Evolutionary conservation across 1,140 invertebrate species (phyloP), one percentile per base, ranked within the genome.

Genomic region (Tetramorium simillimum): DNA sequence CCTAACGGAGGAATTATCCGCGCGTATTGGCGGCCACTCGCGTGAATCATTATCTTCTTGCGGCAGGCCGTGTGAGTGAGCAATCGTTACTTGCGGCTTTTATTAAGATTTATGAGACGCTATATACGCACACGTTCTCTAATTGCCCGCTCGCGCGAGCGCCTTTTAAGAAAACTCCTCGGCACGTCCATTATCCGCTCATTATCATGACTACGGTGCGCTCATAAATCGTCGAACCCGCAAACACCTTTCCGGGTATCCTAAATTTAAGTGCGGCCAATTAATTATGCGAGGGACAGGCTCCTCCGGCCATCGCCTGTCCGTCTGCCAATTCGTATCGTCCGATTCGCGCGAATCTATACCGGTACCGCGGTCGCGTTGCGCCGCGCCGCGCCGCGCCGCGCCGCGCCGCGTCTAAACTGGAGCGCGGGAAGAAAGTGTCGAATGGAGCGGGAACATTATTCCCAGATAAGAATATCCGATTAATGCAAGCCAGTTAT

Each of bases 11-110:
- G 84, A 84, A 62, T 84, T 82, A 82, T 73, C 24, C 69, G 69
- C 67, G 53, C 81, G n/a, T 84, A 77, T 60, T 70, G 49, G 75
- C 85, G 78, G 58, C 80, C 86, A 21, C 70, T 82, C 82, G 53
- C 82, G 86, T 91, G 89, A 90, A 90, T 91, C 90, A 91, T 91
- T 88, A 89, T 90, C 62, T 65, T 86, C 86, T 89, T 70, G 81
- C 76, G 12, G 70, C 58, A 37, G 28, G 28, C 28, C 58, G 67
- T 82, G 88, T 89, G 88, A 90, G 85, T 90, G 89, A 90, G 88
- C 88, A 90, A 90, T 90, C 88, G 80, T 90, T 90, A 90, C 75
- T 24, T 80, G 78, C 73, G 69, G 65, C 65, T 90, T 87, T 90
- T 90, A 90, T 90, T 90, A 80, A 89, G 89, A 90, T 90, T 90